Percentiles rank a stretch among this genome's conserved stretches.
phyloP scores from a whole-genome alignment of 1,140 invertebrate species.

The Drosophila rhopaloa region DNA sequence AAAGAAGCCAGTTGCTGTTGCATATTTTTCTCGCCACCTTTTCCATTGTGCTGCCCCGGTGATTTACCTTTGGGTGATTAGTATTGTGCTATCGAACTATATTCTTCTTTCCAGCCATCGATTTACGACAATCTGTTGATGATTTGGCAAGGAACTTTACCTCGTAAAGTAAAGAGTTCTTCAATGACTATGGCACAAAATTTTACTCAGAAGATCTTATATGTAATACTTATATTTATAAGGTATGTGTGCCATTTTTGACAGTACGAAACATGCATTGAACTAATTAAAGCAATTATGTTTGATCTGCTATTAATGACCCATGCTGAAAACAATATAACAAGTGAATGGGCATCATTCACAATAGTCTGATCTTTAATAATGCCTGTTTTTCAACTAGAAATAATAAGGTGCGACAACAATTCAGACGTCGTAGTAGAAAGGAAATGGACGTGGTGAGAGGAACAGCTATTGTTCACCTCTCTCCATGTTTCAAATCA shows the following conservation, averaged over 20 bases:
- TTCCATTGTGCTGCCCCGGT: conserved; percentile 33
- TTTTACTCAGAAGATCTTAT: not conserved
- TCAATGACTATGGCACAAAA: not conserved
- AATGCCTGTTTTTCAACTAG: not conserved
- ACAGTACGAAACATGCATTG: too few relatives aligned
- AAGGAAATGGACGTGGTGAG: not conserved
- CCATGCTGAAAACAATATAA: not conserved
- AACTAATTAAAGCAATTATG: not conserved
- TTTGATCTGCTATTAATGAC: not conserved
- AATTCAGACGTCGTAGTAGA: conserved; percentile 1
- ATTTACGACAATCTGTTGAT: not conserved
- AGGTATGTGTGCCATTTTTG: not conserved
- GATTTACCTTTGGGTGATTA: conserved; percentile 56
- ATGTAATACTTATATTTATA: not conserved
- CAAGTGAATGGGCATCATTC: not conserved
- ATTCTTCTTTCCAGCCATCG: not conserved
- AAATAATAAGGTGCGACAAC: conserved; percentile 20
- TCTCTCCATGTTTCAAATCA: not conserved
- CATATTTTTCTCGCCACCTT: conserved; percentile 27
- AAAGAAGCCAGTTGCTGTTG: conserved; percentile 17
- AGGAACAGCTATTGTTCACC: conserved; percentile 4
- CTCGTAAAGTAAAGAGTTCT: not conserved
- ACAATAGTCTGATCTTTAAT: not conserved
- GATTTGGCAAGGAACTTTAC: not conserved
- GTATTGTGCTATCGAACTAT: conserved; percentile 16